A percentile compares a stretch with the other conserved stretches of the same genome.
phyloP scores from a whole-genome alignment of 2,113 vertebrate genomes.

The Mesoclemmys tuberculata region DNA sequence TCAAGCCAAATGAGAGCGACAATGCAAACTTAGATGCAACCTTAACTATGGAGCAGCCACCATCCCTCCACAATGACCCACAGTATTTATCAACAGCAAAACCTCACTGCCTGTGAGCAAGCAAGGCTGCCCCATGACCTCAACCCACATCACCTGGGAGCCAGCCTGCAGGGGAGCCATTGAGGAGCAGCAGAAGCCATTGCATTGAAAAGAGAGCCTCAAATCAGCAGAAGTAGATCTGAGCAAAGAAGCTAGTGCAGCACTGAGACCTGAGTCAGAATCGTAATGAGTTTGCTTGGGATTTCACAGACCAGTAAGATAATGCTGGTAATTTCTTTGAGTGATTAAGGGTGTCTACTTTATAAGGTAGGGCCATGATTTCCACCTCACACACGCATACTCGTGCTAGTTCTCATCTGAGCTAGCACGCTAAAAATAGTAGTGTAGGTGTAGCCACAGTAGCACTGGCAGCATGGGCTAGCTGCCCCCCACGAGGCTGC shows the following conservation, averaged over 20 bases:
- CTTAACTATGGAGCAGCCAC: background rate
- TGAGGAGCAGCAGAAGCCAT: background rate
- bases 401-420: too few species aligned
- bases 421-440: too few species aligned
- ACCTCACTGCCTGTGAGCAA: background rate
- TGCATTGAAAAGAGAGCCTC: background rate
- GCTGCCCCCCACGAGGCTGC: too few species aligned
- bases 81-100: background rate
- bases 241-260: background rate
- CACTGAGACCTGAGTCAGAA: background rate
- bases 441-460: too few species aligned
- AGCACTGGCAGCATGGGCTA: too few species aligned
- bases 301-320: background rate
- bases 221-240: background rate
- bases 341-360: background rate
- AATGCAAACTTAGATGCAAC: background rate
- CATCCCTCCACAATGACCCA: background rate
- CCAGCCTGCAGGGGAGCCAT: background rate
- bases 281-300: background rate
- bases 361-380: too few species aligned
- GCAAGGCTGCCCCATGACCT: background rate
- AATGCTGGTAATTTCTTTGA: background rate
- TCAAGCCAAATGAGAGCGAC: background rate
- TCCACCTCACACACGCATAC: too few species aligned
- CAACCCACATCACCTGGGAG: background rate